A percentile compares a stretch with the other conserved stretches of the same genome.
Evolutionary conservation across 1,140 invertebrate species (phyloP).

Genomic region (Tetraneura akinire): DNA sequence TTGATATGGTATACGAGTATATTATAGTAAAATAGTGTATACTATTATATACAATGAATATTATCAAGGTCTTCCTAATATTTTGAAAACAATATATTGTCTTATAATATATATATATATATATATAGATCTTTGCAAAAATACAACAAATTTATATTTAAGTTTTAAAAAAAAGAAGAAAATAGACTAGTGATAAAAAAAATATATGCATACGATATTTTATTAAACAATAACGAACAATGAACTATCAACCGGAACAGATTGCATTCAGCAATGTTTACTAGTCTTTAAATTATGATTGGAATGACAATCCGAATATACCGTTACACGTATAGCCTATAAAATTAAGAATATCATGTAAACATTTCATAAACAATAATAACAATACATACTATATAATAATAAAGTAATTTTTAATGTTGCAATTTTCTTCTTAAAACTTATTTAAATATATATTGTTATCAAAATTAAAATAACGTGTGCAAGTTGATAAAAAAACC

Average conservation of each 20-base stretch:
- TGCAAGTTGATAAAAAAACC: background rate
- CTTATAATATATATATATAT: background rate
- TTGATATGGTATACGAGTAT: background rate
- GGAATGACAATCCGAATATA: conserved; percentile 24
- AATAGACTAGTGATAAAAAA: background rate
- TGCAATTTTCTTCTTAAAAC: background rate
- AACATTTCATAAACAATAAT: background rate
- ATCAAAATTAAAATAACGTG: no score
- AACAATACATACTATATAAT: background rate
- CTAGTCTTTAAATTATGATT: conserved; percentile 13
- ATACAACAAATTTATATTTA: background rate
- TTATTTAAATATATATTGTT: background rate
- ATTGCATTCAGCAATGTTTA: conserved; percentile 47
- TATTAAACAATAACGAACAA: conserved; percentile 29
- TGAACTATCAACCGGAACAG: conserved; percentile 38
- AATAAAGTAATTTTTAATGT: background rate
- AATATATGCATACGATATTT: conserved; percentile 11
- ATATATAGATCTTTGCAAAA: background rate
- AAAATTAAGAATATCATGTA: background rate
- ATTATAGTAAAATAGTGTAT: background rate
- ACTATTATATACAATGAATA: background rate
- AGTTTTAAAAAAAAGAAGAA: conserved; percentile 16
- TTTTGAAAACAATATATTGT: conserved; percentile 16
- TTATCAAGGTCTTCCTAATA: background rate
- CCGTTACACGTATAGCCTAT: conserved; percentile 2